phyloP scores from a whole-genome alignment of 2,797 vertebrate species.

The Microchirus variegatus region DNA sequence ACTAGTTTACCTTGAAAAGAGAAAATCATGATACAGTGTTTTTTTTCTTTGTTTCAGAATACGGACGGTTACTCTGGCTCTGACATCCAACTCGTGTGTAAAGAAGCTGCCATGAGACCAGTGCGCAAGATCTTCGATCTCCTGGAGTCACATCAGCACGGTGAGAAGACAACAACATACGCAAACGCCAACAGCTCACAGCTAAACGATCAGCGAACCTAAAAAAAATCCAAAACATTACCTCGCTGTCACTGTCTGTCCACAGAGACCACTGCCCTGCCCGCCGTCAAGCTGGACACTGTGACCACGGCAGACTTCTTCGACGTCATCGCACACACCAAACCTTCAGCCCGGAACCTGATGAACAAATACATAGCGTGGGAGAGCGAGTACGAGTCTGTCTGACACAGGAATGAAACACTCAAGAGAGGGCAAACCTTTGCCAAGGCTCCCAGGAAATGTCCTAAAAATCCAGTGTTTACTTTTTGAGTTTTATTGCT shows the following conservation, averaged over 20 bases:
- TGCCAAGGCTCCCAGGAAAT: too few relatives aligned
- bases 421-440: too few relatives aligned
- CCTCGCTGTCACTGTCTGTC: slow-evolving; percentile 1
- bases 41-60: slow-evolving; percentile 46
- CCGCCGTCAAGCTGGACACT: slow-evolving; percentile 83
- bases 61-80: slow-evolving; percentile 94
- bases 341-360: slow-evolving; percentile 88
- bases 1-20: too few relatives aligned
- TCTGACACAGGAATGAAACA: slow-evolving; percentile 35
- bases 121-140: slow-evolving; percentile 91
- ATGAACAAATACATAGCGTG: slow-evolving; percentile 87
- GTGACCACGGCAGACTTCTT: slow-evolving; percentile 90
- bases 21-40: too few relatives aligned
- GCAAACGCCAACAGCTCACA: not conserved
- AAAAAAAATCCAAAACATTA: too few relatives aligned
- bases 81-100: slow-evolving; percentile 92
- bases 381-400: slow-evolving; percentile 83
- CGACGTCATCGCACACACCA: slow-evolving; percentile 90
- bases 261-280: slow-evolving; percentile 75
- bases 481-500: too few relatives aligned
- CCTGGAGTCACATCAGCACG: slow-evolving; percentile 87
- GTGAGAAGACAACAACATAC: slow-evolving; percentile 67
- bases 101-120: slow-evolving; percentile 95
- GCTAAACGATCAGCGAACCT: not conserved
- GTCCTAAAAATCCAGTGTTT: too few relatives aligned